A percentile compares a stretch with the other conserved stretches of the same genome.
phyloP scores from a whole-genome alignment of 2,888 invertebrate genomes.

The Geotrupes spiniger region DNA sequence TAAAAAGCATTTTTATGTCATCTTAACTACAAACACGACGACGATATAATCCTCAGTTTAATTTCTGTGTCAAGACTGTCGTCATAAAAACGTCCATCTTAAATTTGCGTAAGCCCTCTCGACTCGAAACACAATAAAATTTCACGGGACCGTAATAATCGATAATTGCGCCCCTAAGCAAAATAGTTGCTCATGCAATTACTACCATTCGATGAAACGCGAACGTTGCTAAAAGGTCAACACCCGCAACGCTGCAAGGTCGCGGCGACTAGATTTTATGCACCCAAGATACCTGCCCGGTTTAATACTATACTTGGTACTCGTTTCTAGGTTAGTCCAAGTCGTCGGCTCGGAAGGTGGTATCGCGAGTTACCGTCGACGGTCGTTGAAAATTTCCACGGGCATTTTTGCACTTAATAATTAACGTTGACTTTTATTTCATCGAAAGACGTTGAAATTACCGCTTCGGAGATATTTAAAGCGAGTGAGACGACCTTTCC shows the following conservation, averaged over 20 bases:
- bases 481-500: not conserved
- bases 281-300: constrained; percentile 28
- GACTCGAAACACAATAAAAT: no score
- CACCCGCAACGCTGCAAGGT: constrained; percentile 30
- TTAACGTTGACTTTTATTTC: not conserved
- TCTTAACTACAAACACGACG: no score
- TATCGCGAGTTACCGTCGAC: constrained; percentile 9
- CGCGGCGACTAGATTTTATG: constrained; percentile 21
- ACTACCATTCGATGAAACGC: constrained; percentile 14
- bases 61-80: no score
- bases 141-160: no score
- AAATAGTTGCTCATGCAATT: constrained; percentile 15
- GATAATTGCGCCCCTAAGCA: no score
- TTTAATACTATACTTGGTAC: constrained; percentile 30
- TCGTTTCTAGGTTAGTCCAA: constrained; percentile 33
- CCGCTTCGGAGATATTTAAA: no score
- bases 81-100: no score
- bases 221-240: constrained; percentile 27
- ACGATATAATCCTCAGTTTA: no score
- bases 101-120: no score
- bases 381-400: no score
- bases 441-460: no score
- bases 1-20: no score
- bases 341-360: constrained; percentile 20
- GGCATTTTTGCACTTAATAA: not conserved